Evolutionary conservation across 1,140 invertebrate species (phyloP).

Genomic region (Heliconius hermathena): DNA sequence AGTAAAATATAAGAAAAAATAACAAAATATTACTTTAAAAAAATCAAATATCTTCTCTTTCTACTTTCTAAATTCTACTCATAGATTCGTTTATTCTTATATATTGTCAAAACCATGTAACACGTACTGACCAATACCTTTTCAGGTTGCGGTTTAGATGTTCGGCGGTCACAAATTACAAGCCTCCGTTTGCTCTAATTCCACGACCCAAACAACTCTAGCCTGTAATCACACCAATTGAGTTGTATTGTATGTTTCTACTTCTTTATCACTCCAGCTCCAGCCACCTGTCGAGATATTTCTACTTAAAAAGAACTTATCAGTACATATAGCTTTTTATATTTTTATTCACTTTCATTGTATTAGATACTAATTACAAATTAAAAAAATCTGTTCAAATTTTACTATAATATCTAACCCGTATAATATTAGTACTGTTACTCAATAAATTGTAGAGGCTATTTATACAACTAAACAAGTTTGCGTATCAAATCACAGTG

Average conservation of each 20-base stretch:
- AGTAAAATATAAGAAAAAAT: neutral
- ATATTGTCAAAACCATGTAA: neutral
- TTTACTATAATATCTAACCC: neutral
- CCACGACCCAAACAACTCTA: conserved; percentile 73
- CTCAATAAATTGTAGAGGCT: neutral
- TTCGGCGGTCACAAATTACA: conserved; percentile 68
- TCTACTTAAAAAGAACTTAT: neutral
- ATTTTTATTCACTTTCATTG: neutral
- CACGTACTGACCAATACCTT: neutral
- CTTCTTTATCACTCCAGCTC: conserved; percentile 16
- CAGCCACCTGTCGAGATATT: neutral
- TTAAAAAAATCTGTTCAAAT: neutral
- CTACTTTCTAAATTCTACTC: too few species aligned
- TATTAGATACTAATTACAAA: neutral
- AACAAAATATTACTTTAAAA: neutral
- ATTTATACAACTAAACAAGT: conserved; percentile 14
- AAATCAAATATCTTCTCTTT: too few species aligned
- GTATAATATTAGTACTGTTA: neutral
- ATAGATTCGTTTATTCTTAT: neutral
- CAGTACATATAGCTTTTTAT: too few species aligned
- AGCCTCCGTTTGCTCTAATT: conserved; percentile 62
- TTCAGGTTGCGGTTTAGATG: conserved; percentile 45
- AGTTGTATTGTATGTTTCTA: conserved; percentile 40
- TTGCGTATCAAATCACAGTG: conserved; percentile 40
- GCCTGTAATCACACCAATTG: conserved; percentile 61